Evolutionary conservation across 2,888 invertebrate genomes (phyloP), one percentile per base, ranked within the genome.

Genomic region (Phalangium opilio): DNA sequence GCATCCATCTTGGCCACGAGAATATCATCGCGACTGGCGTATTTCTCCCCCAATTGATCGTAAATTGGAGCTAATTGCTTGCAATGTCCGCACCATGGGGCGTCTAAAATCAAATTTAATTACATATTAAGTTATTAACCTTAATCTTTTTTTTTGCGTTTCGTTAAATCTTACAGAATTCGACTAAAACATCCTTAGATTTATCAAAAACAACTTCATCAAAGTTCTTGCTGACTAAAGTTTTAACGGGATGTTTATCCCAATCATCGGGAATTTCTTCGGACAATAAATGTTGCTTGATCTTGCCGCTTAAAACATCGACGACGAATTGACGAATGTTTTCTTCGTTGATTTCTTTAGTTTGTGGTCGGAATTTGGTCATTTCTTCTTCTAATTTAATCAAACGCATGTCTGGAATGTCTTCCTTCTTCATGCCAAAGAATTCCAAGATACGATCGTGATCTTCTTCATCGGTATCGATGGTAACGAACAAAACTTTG

Each of bases 1-100:
- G 96, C 82, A 71, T 99, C 98, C 75, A 99, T 95, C 74, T 99
- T 98, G 61, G 96, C 95, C 65, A 99, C 82, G 44, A 98, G 76
- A 52, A 96, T 74, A 55, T 79, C 78, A 58, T 79, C 63, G 54
- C 64, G 70, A 62, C 83, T 81, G 69, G 82, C 79, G 73, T 80
- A 96, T 69, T 93, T 85, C 66, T 95, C 93, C 54, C 79, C 93
- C 61, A 95, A 74, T 75, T 95, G 75, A 58, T 96, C 95, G 73
- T 90, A 98, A 69, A 95, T 93, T 20, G 98, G 98, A 47, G 75
- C 85, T 62, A 98, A 74, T 68, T 95, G 89, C 67, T 96, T 95
- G 78, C 96, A 98, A 69, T 98, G 96, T 51, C 91, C 93, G 71
- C 75, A 75, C 96, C 96, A 96, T 51, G 96, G 95, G 45, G 95